Conservation (phyloP, 2,797 vertebrate species). For the Potorous gilbertii region DNA sequence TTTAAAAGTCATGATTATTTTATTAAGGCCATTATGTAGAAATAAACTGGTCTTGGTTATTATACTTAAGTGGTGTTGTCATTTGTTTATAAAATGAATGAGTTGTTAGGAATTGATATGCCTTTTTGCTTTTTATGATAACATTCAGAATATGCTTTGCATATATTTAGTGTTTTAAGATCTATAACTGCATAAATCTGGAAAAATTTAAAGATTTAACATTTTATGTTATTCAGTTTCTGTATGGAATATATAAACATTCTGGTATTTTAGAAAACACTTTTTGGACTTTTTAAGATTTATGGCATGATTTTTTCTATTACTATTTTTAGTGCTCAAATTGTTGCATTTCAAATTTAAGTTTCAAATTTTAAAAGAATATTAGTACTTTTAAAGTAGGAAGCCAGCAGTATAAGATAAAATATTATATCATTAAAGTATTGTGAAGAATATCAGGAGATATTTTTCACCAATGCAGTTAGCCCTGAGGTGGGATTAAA, state of each 20-base stretch:
- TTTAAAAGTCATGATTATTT: conserved; percentile 69
- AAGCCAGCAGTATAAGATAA: not conserved
- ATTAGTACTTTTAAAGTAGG: not conserved
- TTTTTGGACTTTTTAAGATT: not conserved
- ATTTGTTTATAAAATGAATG: not conserved
- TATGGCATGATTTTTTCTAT: not conserved
- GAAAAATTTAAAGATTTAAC: not conserved
- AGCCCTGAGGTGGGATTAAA: not conserved
- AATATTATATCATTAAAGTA: not conserved
- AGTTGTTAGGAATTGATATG: not conserved
- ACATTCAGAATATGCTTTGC: not conserved
- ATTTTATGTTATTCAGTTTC: not conserved
- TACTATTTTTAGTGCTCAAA: not conserved
- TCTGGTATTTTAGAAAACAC: not conserved
- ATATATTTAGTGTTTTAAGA: not conserved
- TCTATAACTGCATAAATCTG: not conserved
- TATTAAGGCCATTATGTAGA: conserved; percentile 31
- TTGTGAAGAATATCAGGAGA: not conserved
- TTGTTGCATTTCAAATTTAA: not conserved
- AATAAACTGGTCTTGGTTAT: not conserved
- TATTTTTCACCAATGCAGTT: not conserved
- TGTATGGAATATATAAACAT: not conserved
- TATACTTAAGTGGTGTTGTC: not conserved
- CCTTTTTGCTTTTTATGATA: not conserved
- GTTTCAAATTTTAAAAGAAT: not conserved